A percentile compares a stretch with the other conserved stretches of the same genome.
Conservation (phyloP, 2,888 invertebrate species). For the Lithophane ornitopus region DNA sequence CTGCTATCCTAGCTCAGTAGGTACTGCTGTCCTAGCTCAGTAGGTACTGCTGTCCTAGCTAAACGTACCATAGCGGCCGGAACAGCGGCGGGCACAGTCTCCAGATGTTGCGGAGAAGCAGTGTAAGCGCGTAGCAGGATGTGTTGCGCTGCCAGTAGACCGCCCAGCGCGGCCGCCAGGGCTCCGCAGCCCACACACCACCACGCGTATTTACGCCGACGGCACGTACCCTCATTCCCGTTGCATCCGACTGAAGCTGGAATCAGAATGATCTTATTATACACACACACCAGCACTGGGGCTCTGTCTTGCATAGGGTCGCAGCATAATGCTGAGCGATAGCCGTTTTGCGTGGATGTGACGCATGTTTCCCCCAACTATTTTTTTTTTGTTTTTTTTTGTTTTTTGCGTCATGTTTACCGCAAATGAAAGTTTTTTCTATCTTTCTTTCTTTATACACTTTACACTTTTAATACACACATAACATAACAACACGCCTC, state of each 20-base stretch:
- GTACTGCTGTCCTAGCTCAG: no score
- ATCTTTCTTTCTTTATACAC: no score
- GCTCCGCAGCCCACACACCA: conserved; percentile 96
- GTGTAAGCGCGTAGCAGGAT: conserved; percentile 95
- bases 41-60: no score
- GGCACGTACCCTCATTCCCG: conserved; percentile 84
- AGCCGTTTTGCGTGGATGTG: no score
- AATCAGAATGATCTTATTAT: conserved; percentile 17
- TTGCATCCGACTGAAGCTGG: conserved; percentile 85
- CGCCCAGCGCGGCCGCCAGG: conserved; percentile 94
- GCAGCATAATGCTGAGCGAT: no score
- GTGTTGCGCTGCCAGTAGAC: conserved; percentile 94
- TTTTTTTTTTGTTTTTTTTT: no score
- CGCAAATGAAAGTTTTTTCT: no score
- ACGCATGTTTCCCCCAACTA: no score
- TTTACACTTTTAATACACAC: background rate
- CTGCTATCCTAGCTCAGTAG: no score
- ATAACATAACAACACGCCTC: background rate
- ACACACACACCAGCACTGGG: no score
- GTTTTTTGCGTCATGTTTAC: no score
- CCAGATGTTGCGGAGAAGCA: conserved; percentile 94
- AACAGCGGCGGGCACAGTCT: conserved; percentile 98
- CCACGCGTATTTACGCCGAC: conserved; percentile 94
- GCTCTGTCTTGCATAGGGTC: no score
- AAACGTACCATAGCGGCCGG: conserved; percentile 94